phyloP scores from a whole-genome alignment of 2,888 invertebrate species.

The Pyralis farinalis region DNA sequence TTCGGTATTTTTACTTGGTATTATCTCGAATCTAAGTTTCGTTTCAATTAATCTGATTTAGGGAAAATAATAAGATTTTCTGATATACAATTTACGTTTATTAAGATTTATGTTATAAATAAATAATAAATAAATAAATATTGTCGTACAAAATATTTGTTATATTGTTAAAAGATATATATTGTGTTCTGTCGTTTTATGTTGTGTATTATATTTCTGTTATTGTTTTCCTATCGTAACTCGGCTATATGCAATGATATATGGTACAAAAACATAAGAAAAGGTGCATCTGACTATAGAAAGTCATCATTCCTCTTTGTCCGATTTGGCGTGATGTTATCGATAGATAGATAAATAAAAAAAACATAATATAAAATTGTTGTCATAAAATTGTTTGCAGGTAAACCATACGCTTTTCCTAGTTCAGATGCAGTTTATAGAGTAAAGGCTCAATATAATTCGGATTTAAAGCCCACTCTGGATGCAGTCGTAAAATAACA shows the following conservation, averaged over 20 bases:
- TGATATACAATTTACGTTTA: background rate
- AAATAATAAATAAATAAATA: no score
- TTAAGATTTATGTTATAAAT: background rate
- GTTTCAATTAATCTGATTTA: background rate
- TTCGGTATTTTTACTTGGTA: background rate
- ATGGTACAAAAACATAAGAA: no score
- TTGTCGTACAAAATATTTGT: background rate
- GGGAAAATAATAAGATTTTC: background rate
- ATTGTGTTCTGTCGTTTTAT: no score
- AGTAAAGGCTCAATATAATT: conserved; percentile 33
- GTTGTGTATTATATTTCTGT: no score
- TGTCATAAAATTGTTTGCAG: no score
- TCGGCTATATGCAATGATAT: no score
- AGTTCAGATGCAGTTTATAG: conserved; percentile 20
- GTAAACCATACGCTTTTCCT: conserved; percentile 19
- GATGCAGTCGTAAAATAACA: conserved; percentile 30
- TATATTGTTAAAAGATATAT: background rate
- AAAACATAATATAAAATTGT: no score
- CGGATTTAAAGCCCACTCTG: conserved; percentile 38
- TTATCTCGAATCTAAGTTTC: background rate
- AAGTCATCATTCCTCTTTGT: no score
- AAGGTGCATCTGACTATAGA: no score
- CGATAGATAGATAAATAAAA: no score
- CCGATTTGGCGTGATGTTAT: no score
- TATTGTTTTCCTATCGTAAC: no score